These are phyloP conservation scores for Temnothorax longispinosus DNA, from an alignment of 1,140 invertebrate genomes.

Conservation along the genomic window DNA sequence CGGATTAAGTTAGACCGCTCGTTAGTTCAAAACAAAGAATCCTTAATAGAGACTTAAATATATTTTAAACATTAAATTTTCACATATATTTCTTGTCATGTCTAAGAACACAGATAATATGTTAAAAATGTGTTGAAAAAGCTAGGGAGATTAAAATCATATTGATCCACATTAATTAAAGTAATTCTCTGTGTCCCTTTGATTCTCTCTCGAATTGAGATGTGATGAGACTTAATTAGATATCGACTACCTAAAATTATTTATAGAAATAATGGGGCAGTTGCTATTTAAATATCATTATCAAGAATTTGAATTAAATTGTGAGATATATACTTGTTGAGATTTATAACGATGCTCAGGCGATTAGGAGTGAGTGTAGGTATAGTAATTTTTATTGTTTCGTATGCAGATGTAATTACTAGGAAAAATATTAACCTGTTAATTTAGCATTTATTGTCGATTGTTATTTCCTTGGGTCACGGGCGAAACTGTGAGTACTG, in stretches of 20 bases:
- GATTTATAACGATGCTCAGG: not conserved
- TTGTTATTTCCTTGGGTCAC: not conserved
- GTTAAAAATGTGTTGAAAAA: not conserved
- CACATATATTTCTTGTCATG: not conserved
- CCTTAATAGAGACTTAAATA: not conserved
- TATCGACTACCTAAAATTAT: not conserved
- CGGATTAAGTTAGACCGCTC: not conserved
- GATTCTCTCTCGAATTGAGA: not conserved
- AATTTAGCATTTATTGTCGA: not conserved
- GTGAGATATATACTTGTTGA: not conserved
- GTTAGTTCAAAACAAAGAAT: not conserved
- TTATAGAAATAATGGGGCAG: not conserved
- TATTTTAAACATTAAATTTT: not conserved
- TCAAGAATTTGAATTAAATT: not conserved
- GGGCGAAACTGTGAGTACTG: not conserved
- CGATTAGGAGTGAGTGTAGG: not conserved
- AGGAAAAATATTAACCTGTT: slow-evolving; percentile 11
- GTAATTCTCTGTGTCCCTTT: not conserved
- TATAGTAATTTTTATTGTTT: not conserved
- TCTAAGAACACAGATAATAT: not conserved
- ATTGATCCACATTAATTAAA: not conserved
- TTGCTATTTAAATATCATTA: not conserved
- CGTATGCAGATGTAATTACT: slow-evolving; percentile 26
- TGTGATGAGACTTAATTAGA: not conserved
- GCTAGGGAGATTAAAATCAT: not conserved